Conservation (phyloP, 2,888 invertebrate genomes). For the Sinelater perroti region DNA sequence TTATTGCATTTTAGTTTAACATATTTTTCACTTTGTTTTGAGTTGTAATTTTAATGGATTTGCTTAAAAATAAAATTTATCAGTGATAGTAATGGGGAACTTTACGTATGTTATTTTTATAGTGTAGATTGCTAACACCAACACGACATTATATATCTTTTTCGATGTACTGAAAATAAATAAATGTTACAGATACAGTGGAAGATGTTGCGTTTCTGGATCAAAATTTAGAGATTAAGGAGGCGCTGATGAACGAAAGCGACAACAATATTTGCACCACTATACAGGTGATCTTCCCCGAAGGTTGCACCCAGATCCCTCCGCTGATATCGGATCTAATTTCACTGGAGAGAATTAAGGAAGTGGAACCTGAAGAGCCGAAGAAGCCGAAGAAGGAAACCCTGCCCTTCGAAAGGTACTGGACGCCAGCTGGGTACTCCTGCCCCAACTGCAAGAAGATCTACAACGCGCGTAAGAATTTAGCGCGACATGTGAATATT, state of each 20-base stretch:
- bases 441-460: slow-evolving; percentile 76
- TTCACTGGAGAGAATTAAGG: slow-evolving; percentile 36
- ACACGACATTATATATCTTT: neutral
- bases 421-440: slow-evolving; percentile 65
- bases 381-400: slow-evolving; percentile 27
- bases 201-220: slow-evolving; percentile 27
- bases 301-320: slow-evolving; percentile 38
- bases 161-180: slow-evolving; percentile 1
- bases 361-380: slow-evolving; percentile 30
- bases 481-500: slow-evolving; percentile 75
- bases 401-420: slow-evolving; percentile 63
- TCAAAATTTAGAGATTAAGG: slow-evolving; percentile 28
- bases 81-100: too few species aligned
- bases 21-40: too few species aligned
- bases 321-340: slow-evolving; percentile 39
- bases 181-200: slow-evolving; percentile 22
- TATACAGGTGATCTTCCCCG: slow-evolving; percentile 54
- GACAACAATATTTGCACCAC: slow-evolving; percentile 47
- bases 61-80: too few species aligned
- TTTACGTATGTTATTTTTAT: too few species aligned
- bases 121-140: neutral
- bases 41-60: too few species aligned
- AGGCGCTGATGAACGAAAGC: slow-evolving; percentile 19
- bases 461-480: slow-evolving; percentile 79
- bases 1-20: too few species aligned